Evolutionary conservation across 2,888 invertebrate genomes (phyloP).

Genomic region (Toxonevra muliebris): DNA sequence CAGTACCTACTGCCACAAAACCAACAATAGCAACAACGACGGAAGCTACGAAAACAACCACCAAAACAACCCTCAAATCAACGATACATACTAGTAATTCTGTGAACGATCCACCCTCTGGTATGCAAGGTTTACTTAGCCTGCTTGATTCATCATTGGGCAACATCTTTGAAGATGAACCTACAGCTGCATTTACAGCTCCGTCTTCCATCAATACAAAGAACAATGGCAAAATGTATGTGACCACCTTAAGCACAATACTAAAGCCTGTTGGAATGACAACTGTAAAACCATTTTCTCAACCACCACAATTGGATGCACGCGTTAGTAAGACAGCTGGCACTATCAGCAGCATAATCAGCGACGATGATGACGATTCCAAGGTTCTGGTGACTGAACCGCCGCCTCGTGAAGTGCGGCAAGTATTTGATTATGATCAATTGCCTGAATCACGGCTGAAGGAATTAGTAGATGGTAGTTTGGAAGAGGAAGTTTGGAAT

Average conservation of each 20-base stretch:
- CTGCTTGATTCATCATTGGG: constrained; percentile 57
- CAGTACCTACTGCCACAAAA: constrained; percentile 39
- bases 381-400: constrained; percentile 46
- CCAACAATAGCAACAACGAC: constrained; percentile 34
- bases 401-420: constrained; percentile 56
- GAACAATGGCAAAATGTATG: constrained; percentile 31
- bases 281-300: constrained; percentile 39
- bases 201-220: constrained; percentile 12
- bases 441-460: constrained; percentile 57
- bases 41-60: constrained; percentile 28
- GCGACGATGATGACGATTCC: constrained; percentile 36
- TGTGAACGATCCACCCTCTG: constrained; percentile 41
- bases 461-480: constrained; percentile 33
- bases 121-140: constrained; percentile 59
- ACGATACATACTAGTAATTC: constrained; percentile 10
- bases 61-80: constrained; percentile 31
- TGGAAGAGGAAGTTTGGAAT: constrained; percentile 37
- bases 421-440: constrained; percentile 64
- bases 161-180: constrained; percentile 56
- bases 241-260: constrained; percentile 41
- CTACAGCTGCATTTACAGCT: background rate
- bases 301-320: constrained; percentile 45
- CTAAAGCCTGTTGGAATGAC: constrained; percentile 43
- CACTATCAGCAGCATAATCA: constrained; percentile 39
- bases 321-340: constrained; percentile 49